Evolutionary conservation across 2,113 vertebrate species (phyloP).

Genomic region (Spea multiplicata): DNA sequence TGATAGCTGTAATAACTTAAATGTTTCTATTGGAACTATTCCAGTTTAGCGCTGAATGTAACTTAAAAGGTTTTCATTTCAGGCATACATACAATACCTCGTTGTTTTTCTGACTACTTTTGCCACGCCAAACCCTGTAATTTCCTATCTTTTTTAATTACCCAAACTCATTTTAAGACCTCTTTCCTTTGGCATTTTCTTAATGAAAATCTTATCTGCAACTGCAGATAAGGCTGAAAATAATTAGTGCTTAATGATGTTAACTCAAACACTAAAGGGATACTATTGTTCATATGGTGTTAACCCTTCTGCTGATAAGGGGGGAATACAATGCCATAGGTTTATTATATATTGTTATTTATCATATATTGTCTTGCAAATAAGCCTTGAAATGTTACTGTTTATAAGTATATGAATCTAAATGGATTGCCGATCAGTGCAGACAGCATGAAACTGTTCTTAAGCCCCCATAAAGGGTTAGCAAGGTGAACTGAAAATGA

Average conservation of each 20-base stretch:
- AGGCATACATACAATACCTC: neutral
- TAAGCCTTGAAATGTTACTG: neutral
- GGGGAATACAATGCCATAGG: neutral
- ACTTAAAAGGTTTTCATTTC: neutral
- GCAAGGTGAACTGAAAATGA: slow-evolving; percentile 20
- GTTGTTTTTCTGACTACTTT: neutral
- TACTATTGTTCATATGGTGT: neutral
- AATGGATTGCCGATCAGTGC: slow-evolving; percentile 24
- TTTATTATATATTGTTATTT: neutral
- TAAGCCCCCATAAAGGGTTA: slow-evolving; percentile 13
- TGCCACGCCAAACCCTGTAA: neutral
- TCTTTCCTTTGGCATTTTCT: slow-evolving; percentile 33
- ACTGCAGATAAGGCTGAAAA: slow-evolving; percentile 33
- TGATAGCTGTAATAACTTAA: too few relatives aligned
- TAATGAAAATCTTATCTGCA: slow-evolving; percentile 46
- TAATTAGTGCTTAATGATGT: slow-evolving; percentile 44
- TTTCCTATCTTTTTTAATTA: slow-evolving; percentile 37
- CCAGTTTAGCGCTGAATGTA: neutral
- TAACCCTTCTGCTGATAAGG: neutral
- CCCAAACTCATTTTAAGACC: slow-evolving; percentile 16
- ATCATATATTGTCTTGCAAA: neutral
- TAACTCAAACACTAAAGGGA: slow-evolving; percentile 12
- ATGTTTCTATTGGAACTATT: too few relatives aligned
- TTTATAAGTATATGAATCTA: slow-evolving; percentile 15
- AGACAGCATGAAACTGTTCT: slow-evolving; percentile 31